Conservation (phyloP, 2,888 invertebrate genomes). For the Aradus depressus region DNA sequence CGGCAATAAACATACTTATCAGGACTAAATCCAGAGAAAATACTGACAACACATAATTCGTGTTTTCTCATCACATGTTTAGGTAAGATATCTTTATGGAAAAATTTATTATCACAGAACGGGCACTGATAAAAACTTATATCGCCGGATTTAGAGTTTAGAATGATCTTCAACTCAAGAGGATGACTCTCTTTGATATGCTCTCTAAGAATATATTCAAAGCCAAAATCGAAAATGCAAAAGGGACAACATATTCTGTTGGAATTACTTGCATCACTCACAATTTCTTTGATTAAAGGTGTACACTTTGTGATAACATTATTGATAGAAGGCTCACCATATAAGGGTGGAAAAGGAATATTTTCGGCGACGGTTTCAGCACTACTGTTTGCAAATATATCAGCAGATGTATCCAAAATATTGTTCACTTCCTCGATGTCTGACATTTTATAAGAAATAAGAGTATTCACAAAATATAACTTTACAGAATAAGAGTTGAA, state of each 20-base stretch:
- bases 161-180: slow-evolving; percentile 26
- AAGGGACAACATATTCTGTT: slow-evolving; percentile 31
- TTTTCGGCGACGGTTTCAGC: slow-evolving; percentile 30
- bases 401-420: slow-evolving; percentile 29
- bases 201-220: slow-evolving; percentile 31
- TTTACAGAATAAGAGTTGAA: too few relatives aligned
- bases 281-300: slow-evolving; percentile 22
- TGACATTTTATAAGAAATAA: too few relatives aligned
- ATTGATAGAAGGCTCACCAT: slow-evolving; percentile 19
- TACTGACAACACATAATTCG: slow-evolving; percentile 28
- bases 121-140: slow-evolving; percentile 30
- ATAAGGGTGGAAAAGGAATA: slow-evolving; percentile 15
- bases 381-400: slow-evolving; percentile 32
- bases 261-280: slow-evolving; percentile 27
- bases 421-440: slow-evolving; percentile 7
- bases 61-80: slow-evolving; percentile 31
- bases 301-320: too few relatives aligned
- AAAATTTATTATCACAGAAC: slow-evolving; percentile 32
- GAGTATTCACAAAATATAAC: too few relatives aligned
- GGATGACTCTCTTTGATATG: slow-evolving; percentile 29
- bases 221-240: slow-evolving; percentile 30
- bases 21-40: slow-evolving; percentile 26
- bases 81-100: slow-evolving; percentile 29
- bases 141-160: slow-evolving; percentile 19
- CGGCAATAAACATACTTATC: slow-evolving; percentile 28